Conservation (phyloP, 2,113 vertebrate genomes). For the Sterna hirundo region DNA sequence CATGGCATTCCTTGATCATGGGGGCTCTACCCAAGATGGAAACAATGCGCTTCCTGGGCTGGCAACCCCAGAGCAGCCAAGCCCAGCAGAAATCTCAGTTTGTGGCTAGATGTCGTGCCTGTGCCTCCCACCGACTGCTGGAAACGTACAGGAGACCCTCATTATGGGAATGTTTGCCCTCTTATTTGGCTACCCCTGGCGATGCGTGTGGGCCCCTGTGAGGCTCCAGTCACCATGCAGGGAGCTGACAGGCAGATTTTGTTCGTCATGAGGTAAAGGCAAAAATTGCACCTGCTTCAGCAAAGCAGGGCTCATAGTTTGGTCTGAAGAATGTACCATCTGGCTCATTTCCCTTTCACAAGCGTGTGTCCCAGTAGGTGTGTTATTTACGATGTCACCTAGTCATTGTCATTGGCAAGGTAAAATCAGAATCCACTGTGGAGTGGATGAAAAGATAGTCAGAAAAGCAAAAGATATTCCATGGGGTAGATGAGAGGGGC, state of each 20-base stretch:
- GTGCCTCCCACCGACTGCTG: accelerated
- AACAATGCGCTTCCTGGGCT: background rate
- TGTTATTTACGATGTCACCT: background rate
- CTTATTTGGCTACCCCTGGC: background rate
- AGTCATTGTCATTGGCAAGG: background rate
- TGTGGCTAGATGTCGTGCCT: background rate
- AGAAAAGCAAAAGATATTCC: background rate
- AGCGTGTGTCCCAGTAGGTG: background rate
- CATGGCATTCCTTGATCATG: background rate
- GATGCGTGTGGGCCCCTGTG: background rate
- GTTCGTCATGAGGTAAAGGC: background rate
- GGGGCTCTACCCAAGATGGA: background rate
- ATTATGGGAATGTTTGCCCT: background rate
- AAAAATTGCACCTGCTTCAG: background rate
- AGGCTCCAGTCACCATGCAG: accelerated
- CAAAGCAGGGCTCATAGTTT: background rate
- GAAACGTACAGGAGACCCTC: background rate
- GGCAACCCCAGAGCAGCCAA: background rate
- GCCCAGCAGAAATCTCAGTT: background rate
- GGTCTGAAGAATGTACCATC: background rate
- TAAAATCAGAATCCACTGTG: background rate
- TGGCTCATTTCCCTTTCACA: background rate
- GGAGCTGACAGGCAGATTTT: background rate
- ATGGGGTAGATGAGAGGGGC: background rate
- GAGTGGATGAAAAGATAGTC: background rate